Conservation (phyloP, 2,113 vertebrate genomes). For the Gallinago media region DNA sequence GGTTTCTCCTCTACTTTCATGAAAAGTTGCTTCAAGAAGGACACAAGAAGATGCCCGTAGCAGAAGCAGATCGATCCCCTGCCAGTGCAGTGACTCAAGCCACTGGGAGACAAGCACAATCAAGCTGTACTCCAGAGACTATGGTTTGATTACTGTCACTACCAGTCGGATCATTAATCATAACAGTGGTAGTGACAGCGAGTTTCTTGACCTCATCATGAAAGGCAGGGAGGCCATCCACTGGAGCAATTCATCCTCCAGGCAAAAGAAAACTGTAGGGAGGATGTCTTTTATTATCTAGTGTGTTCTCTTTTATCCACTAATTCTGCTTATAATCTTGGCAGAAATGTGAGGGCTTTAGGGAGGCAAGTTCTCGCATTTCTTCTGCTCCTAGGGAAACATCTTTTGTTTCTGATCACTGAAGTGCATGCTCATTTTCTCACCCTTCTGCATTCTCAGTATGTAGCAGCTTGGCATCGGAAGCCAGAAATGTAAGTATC, state of each 20-base stretch:
- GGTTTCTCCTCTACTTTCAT: neutral
- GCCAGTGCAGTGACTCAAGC: conserved; percentile 45
- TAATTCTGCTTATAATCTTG: conserved; percentile 40
- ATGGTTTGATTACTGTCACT: conserved; percentile 66
- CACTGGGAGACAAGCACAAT: neutral
- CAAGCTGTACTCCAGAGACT: conserved; percentile 42
- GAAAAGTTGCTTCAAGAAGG: conserved; percentile 38
- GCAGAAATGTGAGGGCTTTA: conserved; percentile 47
- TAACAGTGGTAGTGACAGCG: conserved; percentile 65
- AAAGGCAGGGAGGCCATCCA: conserved; percentile 59
- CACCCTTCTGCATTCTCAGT: neutral
- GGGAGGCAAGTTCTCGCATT: neutral
- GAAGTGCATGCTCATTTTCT: neutral
- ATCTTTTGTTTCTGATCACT: conserved; percentile 6
- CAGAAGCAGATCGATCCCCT: conserved; percentile 42
- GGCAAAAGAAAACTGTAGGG: conserved; percentile 53
- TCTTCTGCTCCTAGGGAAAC: conserved; percentile 21
- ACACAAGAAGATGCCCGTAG: conserved; percentile 27
- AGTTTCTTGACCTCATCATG: conserved; percentile 74
- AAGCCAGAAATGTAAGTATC: neutral
- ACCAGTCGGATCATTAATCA: conserved; percentile 68
- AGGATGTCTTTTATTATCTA: conserved; percentile 57
- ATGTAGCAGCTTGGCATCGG: neutral
- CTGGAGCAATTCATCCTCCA: conserved; percentile 63
- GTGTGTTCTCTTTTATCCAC: conserved; percentile 37